Base-by-base conservation (phyloP, 1,140 invertebrate species). In the Cataglyphis hispanica region DNA sequence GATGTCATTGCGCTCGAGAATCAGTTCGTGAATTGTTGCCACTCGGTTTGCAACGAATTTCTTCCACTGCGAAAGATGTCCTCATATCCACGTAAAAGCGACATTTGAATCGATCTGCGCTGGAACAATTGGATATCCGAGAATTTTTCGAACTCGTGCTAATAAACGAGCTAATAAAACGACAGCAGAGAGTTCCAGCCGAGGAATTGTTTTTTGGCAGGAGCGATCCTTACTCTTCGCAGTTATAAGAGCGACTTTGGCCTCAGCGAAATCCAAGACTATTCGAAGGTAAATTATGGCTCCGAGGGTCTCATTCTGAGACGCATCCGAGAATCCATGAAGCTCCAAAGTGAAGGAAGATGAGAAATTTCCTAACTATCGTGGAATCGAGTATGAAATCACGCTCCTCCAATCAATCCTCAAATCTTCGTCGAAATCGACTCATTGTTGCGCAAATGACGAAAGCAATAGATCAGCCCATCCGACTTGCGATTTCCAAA, bases 161-260 rank as follows among this genome's bases (percentile, higher is more conserved):
- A 83, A 63, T 3, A 91, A 53, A 25, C 78, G 60, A 27, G 88
- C 43, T 1, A 90, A 77, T 19, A 92, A 60, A 0, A 84, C 37
- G 7, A 89, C 91, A 37, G 75, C 85, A n/a, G 87, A 16, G 7
- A 63, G 60, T 84, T 87, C 77, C 0, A 87, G 27, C 19, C 75
- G 40, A 60, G 84, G 84, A 63, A 88, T 89, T 7, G 89, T 89
- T 61, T 85, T 22, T 85, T 83, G 34, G 89, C 16, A 10, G 89
- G 89, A 13, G 86, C 75, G 0, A 91, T n/a, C 83, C 67, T 87
- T 86, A 25, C 78, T 67, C 64, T 89, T 91, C 2, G 86, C 77
- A 1, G 34, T 11, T 31, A 84, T 2, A 22, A 50, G 37, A 25
- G 46, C 13, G 43, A 61, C n/a, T 6, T 10, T 34, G 19, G 19